Base-by-base conservation (phyloP, 2,113 vertebrate genomes). In the Psilopogon haemacephalus region DNA sequence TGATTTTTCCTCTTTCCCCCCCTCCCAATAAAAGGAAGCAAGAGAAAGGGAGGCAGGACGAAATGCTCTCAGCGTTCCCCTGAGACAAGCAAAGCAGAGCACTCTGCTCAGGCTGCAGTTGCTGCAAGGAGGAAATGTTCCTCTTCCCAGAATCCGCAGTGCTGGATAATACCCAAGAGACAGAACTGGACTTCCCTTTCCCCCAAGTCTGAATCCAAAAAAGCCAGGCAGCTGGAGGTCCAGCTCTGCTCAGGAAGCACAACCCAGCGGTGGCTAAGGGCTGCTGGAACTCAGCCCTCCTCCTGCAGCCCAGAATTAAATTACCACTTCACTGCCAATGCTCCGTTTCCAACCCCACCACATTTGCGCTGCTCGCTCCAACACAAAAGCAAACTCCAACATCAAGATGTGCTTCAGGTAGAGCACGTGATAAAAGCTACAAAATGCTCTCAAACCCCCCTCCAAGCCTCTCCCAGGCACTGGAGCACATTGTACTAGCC, bases 171-270 rank as follows among this genome's bases (percentile, higher is more conserved):
- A 3, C 91, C 86, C 93, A 89, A 75, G 86, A 71, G 94, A 74
- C 86, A 88, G 87, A 90, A 71, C 94, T 94, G 77, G 20, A 60
- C 62, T 94, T 94, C 95, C 91, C 74, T 84, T 81, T 77, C 78
- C 91, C 63, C 38, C 0, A 33, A 4, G 89, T 15, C 12, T 42
- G 76, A 56, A 81, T 74, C 89, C 93, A 71, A 93, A 26, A 26
- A 26, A 64, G 15, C 23, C 90, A 77, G 93, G 94, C 93, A 94
- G 93, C 94, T 95, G 94, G 88, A 90, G 72, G 77, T 90, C 40
- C 89, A 50, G 5, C 83, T 70, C 90, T 4, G 79, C 88, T 93
- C 84, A 88, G 94, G 89, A 95, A 96, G 93, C 12, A 37, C 81
- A 91, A 37, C 84, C 80, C 91, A 76, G 88, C 1, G 3, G 56